Evolutionary conservation across 2,797 vertebrate species (phyloP), one percentile per base, ranked within the genome.

Genomic region (Scolopax rusticola): DNA sequence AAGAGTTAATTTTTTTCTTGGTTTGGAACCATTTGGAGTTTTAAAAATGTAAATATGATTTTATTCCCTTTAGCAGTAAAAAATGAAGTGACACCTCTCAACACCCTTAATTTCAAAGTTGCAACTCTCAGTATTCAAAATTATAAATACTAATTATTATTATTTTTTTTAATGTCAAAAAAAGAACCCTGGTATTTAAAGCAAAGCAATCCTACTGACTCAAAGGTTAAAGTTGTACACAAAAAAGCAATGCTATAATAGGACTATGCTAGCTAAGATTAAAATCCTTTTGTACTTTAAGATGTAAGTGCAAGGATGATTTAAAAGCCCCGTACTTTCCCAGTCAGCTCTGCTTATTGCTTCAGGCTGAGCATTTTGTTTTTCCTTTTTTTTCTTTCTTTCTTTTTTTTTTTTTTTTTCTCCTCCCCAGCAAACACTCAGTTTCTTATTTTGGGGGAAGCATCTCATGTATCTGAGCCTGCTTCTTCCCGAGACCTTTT

Each of bases 401-500:
- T 30, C 27, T 32, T 21, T 9, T 43, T n/a, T 61, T 40, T 28
- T 40, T 15, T 40, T 48, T 54, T 78, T 20, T n/a, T 12, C 21
- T n/a, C 13, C 21, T 25, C 14, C 14, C 28, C 47, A 65, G 40
- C 19, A 8, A 88, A 56, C 63, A 27, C 79, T 74, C 91, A 10
- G 73, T 82, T 96, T 92, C 96, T 96, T 96, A 92, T 96, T 97
- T 97, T 95, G 87, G 88, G 88, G 92, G 84, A 91, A 91, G 89
- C 93, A 65, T 90, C 84, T 96, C 93, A 95, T 93, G 95, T 91
- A 89, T 85, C 81, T 59, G 82, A 71, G 84, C 63, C 80, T 68
- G 50, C n/a, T 87, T 89, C 90, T 89, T 59, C 85, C 74, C 21
- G 28, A 85, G 80, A 74, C 90, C 84, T 90, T 59, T 36, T 36